Base-by-base conservation (phyloP, 2,113 vertebrate genomes). In the Miniopterus natalensis region DNA sequence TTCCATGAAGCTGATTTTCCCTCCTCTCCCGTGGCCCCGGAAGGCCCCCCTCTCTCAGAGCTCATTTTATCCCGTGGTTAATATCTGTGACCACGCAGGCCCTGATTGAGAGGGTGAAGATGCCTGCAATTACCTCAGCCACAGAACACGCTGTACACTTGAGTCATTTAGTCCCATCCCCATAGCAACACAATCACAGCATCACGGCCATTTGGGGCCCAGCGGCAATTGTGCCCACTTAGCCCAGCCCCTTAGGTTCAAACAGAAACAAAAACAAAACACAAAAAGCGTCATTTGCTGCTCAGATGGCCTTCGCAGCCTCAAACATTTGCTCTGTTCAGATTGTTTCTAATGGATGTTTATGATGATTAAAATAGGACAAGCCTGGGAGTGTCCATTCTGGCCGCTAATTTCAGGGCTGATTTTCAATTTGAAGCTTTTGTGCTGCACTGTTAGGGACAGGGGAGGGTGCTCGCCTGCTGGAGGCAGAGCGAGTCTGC, bases 171-270 rank as follows among this genome's bases (percentile, higher is more conserved):
- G 45, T 51, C 70, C 81, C 84, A 90, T 96, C 93, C 70, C 97
- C 95, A 95, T 95, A 90, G 91, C 95, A 96, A 97, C 95, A 15
- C 6, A 90, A 18, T 18, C 57, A 1, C n/a, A 73, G 90, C 90
- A 57, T 78, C 27, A 18, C 0, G 10, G 61, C 68, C 79, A 27
- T 86, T 47, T 45, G 42, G 74, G 85, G 83, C 83, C 89, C 8
- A 0, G 59, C 12, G 57, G 51, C 77, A 79, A 49, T 2, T 79
- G 71, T 0, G 1, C 81, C 63, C 66, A 57, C 57, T 42, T 68
- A 66, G 61, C 47, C 65, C 79, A 88, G 77, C 47, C 66, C 83
- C 49, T 96, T 91, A 13, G 31, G 92, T n/a, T 74, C 66, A 86
- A 86, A 68, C 55, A 49, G 68, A 93, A 86, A 74, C n/a, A 66